Evolutionary conservation across 2,113 vertebrate genomes (phyloP).

Genomic region (Thryonomys swinderianus): DNA sequence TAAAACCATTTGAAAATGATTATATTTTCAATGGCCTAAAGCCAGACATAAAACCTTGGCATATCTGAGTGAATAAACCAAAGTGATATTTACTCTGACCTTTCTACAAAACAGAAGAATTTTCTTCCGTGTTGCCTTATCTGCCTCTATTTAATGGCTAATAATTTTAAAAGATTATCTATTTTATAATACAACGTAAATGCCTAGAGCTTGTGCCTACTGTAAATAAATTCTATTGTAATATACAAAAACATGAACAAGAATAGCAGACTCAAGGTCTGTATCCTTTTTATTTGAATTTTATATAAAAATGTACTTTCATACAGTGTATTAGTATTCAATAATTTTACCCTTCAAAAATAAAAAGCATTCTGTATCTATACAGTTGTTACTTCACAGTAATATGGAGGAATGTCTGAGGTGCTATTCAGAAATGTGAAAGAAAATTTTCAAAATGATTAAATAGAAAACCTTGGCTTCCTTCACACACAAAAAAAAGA

Average conservation of each 20-base stretch:
- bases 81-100: neutral
- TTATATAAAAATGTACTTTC: slow-evolving; percentile 7
- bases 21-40: neutral
- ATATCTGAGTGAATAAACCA: neutral
- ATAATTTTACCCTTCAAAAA: slow-evolving; percentile 21
- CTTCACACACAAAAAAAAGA: slow-evolving; percentile 48
- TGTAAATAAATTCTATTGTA: neutral
- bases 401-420: slow-evolving; percentile 2
- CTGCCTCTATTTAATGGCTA: neutral
- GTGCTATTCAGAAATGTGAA: slow-evolving; percentile 2
- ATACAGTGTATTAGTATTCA: neutral
- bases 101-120: slow-evolving; percentile 4
- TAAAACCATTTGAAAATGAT: neutral
- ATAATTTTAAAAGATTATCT: slow-evolving; percentile 3
- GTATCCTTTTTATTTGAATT: neutral
- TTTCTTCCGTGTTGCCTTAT: neutral
- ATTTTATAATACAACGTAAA: slow-evolving; percentile 20
- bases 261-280: neutral
- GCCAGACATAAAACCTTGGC: neutral
- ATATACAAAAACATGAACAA: neutral
- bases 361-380: neutral
- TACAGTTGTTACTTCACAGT: neutral
- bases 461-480: neutral
- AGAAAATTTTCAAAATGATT: neutral
- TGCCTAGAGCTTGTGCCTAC: neutral